A percentile compares a stretch with the other conserved stretches of the same genome.
Conservation (phyloP, 2,888 invertebrate species). For the Rotaria magnacalcarata region DNA sequence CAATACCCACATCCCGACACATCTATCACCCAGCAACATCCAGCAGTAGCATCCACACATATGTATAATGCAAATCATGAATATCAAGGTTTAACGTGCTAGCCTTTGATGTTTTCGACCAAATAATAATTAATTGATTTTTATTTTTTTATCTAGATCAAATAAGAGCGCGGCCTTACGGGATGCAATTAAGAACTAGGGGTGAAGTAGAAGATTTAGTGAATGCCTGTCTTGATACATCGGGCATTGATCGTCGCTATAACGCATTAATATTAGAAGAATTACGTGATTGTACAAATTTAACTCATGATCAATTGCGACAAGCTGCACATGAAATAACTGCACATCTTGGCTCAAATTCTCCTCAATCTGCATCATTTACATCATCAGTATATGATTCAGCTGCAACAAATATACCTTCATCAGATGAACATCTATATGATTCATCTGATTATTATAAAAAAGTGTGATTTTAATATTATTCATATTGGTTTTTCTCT, state of each 20-base stretch:
- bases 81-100: neutral
- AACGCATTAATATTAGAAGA: slow-evolving; percentile 42
- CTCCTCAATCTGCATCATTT: slow-evolving; percentile 9
- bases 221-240: slow-evolving; percentile 40
- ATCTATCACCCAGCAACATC: neutral
- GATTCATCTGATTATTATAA: neutral
- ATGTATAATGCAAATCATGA: neutral
- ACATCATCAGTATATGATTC: neutral
- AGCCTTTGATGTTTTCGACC: too few relatives aligned
- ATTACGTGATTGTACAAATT: slow-evolving; percentile 42
- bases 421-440: neutral
- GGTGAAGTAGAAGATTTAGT: slow-evolving; percentile 39
- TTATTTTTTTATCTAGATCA: neutral
- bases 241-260: slow-evolving; percentile 44
- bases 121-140: too few relatives aligned
- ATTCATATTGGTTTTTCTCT: neutral
- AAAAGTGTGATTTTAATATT: slow-evolving; percentile 6
- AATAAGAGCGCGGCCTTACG: neutral
- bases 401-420: neutral
- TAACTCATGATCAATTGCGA: slow-evolving; percentile 42
- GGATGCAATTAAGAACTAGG: neutral
- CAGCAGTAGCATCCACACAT: slow-evolving; percentile 1
- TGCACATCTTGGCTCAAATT: neutral
- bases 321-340: slow-evolving; percentile 41
- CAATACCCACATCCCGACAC: neutral